Base-by-base conservation (phyloP, 92 coral and sea anemone species). In the Isaurus tuberculatus region DNA sequence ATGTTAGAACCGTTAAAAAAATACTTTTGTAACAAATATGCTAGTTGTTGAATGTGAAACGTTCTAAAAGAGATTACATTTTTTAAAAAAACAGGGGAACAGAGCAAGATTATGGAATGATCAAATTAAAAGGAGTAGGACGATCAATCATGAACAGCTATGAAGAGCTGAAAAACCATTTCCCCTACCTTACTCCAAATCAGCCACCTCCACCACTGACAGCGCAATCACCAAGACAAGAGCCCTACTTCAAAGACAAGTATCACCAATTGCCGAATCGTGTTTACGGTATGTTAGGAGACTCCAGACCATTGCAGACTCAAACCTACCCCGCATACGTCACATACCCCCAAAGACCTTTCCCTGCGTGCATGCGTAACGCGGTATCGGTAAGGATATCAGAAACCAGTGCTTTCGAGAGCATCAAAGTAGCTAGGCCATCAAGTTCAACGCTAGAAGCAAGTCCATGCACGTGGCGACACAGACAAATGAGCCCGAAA, bases 301-400 rank as follows among this genome's bases (percentile, higher is more conserved):
- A 78, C 67, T 65, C 82, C 29, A 31, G 79, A 9, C 79, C 85
- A 53, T 85, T 65, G 63, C 87, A 90, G 20, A 79, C 78, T 51
- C 95, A 79, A 69, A 61, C 95, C n/a, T 93, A 93, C 83, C 98
- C 98, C 37, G 92, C 91, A 30, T 93, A 89, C 89, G 90, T 93
- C 84, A 86, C 97, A 53, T 78, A 65, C 26, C 69, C 94, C 31
- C 91, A 89, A 33, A 75, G 75, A 44, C 53, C 46, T 44, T 64
- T 61, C 34, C 49, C 89, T 36, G 67, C 20, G 43, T 63, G 64
- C 80, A 69, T 84, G 22, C 85, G 75, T 60, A 75, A 83, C 48
- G 17, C 93, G 14, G 86, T 88, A 64, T 84, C 75, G 16, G 72
- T 93, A 72, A 91, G 83, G 49, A 60, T 60, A 69, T 91, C 97